Evolutionary conservation across 1,140 invertebrate species (phyloP).

Genomic region (Bombus confusus): DNA sequence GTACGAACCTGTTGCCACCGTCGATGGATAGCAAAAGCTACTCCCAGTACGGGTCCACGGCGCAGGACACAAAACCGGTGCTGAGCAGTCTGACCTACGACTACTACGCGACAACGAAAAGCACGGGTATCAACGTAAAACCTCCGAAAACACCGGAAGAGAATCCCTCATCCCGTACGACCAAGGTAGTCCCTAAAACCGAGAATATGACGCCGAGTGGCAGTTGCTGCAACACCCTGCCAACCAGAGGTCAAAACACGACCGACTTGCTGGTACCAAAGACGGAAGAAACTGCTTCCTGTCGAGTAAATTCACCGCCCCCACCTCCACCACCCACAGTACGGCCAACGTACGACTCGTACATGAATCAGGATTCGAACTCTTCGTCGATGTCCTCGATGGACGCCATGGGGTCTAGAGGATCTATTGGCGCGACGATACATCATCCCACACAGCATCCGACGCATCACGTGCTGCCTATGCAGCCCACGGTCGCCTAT

Average conservation of each 20-base stretch:
- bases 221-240: conserved; percentile 83
- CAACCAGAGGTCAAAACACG: conserved; percentile 78
- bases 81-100: conserved; percentile 79
- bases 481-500: conserved; percentile 78
- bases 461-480: conserved; percentile 78
- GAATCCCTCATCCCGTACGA: conserved; percentile 56
- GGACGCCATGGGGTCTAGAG: conserved; percentile 85
- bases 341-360: conserved; percentile 84
- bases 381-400: conserved; percentile 88
- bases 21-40: conserved; percentile 80
- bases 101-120: conserved; percentile 78
- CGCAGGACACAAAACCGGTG: conserved; percentile 78
- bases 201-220: conserved; percentile 79
- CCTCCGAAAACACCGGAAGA: conserved; percentile 84
- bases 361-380: conserved; percentile 87
- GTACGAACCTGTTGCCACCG: conserved; percentile 78
- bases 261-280: conserved; percentile 86
- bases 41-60: conserved; percentile 72
- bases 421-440: conserved; percentile 77
- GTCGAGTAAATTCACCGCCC: conserved; percentile 80
- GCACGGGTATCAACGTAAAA: conserved; percentile 79
- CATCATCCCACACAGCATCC: conserved; percentile 79
- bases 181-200: conserved; percentile 82
- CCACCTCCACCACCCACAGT: conserved; percentile 80
- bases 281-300: conserved; percentile 82